Evolutionary conservation across 1,140 invertebrate species (phyloP).

Genomic region (Cotesia glomerata): DNA sequence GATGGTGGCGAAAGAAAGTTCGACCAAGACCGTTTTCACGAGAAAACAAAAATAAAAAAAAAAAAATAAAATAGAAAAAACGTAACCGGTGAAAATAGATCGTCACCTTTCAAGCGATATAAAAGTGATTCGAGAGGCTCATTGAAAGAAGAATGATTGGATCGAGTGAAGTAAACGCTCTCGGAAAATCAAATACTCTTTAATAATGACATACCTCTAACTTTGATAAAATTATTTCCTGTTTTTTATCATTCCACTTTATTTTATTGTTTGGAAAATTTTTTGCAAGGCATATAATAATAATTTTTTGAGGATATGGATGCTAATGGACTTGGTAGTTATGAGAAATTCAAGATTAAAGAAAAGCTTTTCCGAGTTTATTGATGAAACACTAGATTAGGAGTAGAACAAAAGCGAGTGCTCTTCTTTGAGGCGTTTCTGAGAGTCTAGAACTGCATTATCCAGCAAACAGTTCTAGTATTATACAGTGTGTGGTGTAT

Average conservation of each 20-base stretch:
- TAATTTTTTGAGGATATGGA: neutral
- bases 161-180: slow-evolving; percentile 13
- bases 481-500: too few species aligned
- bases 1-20: slow-evolving; percentile 35
- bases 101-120: slow-evolving; percentile 12
- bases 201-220: too few species aligned
- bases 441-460: slow-evolving; percentile 35
- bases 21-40: slow-evolving; percentile 11
- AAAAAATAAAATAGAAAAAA: neutral
- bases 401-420: neutral
- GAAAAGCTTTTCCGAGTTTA: neutral
- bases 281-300: neutral
- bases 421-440: slow-evolving; percentile 9
- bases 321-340: neutral
- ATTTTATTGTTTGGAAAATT: too few species aligned
- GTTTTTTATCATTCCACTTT: too few species aligned
- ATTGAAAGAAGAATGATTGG: slow-evolving; percentile 29
- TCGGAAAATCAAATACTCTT: neutral
- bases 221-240: too few species aligned
- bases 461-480: slow-evolving; percentile 28
- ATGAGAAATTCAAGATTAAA: neutral
- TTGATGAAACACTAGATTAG: neutral
- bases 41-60: neutral
- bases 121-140: slow-evolving; percentile 29
- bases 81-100: neutral